Percentiles rank a stretch among this genome's conserved stretches.
These are phyloP conservation scores for Apolygus lucorum DNA, from an alignment of 1,140 invertebrate species.

Conservation along the genomic window DNA sequence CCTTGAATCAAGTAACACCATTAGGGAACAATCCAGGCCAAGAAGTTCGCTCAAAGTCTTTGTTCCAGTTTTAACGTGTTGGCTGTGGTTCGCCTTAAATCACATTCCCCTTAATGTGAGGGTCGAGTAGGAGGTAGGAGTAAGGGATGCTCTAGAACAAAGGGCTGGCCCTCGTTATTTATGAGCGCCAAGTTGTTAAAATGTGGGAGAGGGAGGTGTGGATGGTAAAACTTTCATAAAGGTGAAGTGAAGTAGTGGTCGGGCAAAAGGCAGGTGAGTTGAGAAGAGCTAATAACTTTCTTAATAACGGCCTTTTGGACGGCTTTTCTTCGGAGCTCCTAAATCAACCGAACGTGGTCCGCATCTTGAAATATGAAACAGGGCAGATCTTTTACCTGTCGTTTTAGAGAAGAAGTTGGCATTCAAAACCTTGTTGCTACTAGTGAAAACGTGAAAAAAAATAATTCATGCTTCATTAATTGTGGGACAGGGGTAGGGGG, in stretches of 20 bases:
- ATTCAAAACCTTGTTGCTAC: too few relatives aligned
- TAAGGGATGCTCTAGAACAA: neutral
- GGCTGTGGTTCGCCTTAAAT: neutral
- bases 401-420: too few relatives aligned
- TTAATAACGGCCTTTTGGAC: neutral
- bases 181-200: conserved; percentile 6
- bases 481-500: too few relatives aligned
- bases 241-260: conserved; percentile 11
- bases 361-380: conserved; percentile 1
- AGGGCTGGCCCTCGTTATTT: neutral
- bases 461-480: too few relatives aligned
- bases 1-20: too few relatives aligned
- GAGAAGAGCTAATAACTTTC: conserved; percentile 16
- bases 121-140: neutral
- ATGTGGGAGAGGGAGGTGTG: neutral
- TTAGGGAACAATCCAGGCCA: too few relatives aligned
- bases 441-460: too few relatives aligned
- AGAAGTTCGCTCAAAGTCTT: too few relatives aligned
- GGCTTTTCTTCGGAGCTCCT: neutral
- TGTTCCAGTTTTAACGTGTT: neutral
- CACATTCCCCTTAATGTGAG: neutral
- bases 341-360: conserved; percentile 4
- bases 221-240: conserved; percentile 12
- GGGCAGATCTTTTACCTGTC: too few relatives aligned
- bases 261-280: neutral